A percentile compares a stretch with the other conserved stretches of the same genome.
These are phyloP conservation scores for Piaya cayana DNA, from an alignment of 2,113 vertebrate genomes.

Conservation along the genomic window DNA sequence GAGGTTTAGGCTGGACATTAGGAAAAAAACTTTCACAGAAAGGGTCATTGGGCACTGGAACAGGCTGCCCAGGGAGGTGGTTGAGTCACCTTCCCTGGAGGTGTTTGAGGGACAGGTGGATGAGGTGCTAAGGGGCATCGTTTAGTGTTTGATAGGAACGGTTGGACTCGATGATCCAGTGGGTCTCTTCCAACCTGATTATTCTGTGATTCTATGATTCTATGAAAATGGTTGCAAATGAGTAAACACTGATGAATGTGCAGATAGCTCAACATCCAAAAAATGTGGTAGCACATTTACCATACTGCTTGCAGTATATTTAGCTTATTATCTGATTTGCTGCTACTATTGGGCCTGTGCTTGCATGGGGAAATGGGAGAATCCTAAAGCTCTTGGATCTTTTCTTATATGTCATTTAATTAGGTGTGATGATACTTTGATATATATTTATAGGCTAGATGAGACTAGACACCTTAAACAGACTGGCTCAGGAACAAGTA, in stretches of 20 bases:
- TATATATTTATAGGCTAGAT: neutral
- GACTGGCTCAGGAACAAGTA: neutral
- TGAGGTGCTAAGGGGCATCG: too few relatives aligned
- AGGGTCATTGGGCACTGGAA: too few relatives aligned
- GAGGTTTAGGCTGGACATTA: too few relatives aligned
- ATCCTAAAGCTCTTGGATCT: neutral
- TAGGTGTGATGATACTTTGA: neutral
- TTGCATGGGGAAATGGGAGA: neutral
- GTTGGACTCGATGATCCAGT: too few relatives aligned
- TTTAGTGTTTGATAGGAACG: too few relatives aligned
- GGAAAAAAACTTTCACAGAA: too few relatives aligned
- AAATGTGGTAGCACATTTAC: neutral
- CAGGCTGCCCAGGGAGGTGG: too few relatives aligned
- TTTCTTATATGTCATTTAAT: neutral
- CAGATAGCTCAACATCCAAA: neutral
- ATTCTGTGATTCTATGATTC: too few relatives aligned
- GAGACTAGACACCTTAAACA: neutral
- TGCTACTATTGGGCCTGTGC: neutral
- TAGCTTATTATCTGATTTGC: neutral
- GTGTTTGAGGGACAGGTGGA: too few relatives aligned
- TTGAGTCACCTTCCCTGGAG: too few relatives aligned
- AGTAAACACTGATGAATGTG: neutral
- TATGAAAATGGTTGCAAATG: neutral
- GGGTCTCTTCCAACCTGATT: too few relatives aligned
- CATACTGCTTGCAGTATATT: neutral